phyloP scores from a whole-genome alignment of 2,797 vertebrate species.

The Sarcophilus harrisii region DNA sequence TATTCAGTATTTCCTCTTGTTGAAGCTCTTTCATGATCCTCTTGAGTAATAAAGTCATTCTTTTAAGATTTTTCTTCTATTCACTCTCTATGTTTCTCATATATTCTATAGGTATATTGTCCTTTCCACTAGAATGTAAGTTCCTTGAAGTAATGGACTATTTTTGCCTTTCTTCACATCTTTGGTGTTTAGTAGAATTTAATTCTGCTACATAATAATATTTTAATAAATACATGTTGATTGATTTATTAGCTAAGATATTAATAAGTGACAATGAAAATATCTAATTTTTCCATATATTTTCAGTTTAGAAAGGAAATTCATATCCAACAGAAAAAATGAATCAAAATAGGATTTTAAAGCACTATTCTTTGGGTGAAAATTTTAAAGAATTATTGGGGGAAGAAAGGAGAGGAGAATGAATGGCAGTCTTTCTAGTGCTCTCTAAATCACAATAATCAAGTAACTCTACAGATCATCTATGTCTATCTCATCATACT shows the following conservation, averaged over 20 bases:
- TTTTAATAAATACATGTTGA: neutral
- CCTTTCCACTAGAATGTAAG: neutral
- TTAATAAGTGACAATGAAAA: neutral
- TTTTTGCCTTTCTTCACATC: neutral
- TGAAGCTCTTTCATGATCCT: neutral
- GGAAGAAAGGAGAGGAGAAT: neutral
- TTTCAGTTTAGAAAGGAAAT: neutral
- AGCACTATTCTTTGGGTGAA: neutral
- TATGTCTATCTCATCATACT: neutral
- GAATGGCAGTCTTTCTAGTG: neutral
- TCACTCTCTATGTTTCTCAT: neutral
- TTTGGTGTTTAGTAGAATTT: neutral
- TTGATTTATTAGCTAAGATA: neutral
- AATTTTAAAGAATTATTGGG: neutral
- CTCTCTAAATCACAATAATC: neutral
- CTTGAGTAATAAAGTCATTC: neutral
- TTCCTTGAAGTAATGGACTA: neutral
- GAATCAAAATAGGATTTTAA: neutral
- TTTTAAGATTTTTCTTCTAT: neutral
- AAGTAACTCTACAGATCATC: neutral
- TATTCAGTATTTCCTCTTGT: neutral
- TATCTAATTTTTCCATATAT: neutral
- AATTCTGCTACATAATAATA: neutral
- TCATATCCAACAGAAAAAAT: neutral
- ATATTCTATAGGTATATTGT: neutral